Evolutionary conservation across 2,888 invertebrate species (phyloP), one percentile per base, ranked within the genome.

Genomic region (Linnaemya vulpina): DNA sequence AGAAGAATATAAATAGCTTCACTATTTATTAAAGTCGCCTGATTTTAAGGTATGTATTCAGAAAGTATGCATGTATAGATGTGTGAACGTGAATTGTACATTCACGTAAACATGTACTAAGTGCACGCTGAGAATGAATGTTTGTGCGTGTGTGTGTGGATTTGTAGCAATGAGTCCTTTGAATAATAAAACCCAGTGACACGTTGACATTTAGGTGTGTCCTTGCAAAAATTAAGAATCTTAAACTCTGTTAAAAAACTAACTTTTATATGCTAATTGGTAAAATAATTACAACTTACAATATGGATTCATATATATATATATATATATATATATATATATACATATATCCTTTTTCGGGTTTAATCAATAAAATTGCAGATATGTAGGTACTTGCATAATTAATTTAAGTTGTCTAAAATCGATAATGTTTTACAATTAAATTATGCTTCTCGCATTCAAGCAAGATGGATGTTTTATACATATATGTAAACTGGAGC

Each of bases 11-110:
- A 83, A 58, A 46, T 35, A 75, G 43, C 49, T 65, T 46, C 20
- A 7, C 13, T 80, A 71, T 40, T 89, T 86, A 87, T 82, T 81
- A 88, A 87, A 89, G 89, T 90, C 91, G 90, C 90, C 90, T 90
- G 90, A 90, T 90, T 88, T 89, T 88, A 82, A 88, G 90, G 90
- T 90, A 90, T 90, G 90, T 90, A 90, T 86, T 83, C 85, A 74
- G 58, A 38, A 25, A 9, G 53, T 51, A 70, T 70, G 30, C 20
- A n/a, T 58, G 7, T 55, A 5, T 22, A 20, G 7, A 55, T 4
- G 13, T 55, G 1, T 51, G 43, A 62, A 46, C 9, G 35, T 13
- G 8, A 10, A 30, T 13, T 49, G 20, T 60, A 4, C 30, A 30
- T 17, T 3, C 40, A 15, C 11, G 55, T 17, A 17, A 5, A 15